Percentiles rank a stretch among this genome's conserved stretches.
phyloP scores from a whole-genome alignment of 2,888 invertebrate genomes.

The Chymomyza caudatula region DNA sequence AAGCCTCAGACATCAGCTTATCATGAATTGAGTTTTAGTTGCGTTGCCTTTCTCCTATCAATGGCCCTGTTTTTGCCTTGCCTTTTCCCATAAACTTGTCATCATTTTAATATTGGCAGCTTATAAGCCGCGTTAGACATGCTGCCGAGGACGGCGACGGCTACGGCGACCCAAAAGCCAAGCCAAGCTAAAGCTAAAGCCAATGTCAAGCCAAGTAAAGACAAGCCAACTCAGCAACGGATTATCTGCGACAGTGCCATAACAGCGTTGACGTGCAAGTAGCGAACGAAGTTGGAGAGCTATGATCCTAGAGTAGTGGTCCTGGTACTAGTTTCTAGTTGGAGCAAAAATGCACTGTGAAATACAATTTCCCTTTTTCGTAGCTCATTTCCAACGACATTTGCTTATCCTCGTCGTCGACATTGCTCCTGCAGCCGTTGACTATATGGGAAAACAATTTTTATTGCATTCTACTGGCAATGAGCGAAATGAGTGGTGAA shows the following conservation, averaged over 20 bases:
- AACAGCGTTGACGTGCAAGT: conserved; percentile 56
- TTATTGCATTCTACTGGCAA: conserved; percentile 70
- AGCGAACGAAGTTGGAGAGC: conserved; percentile 1
- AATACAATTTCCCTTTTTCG: conserved; percentile 71
- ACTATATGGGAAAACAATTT: conserved; percentile 68
- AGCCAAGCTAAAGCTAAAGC: conserved; percentile 46
- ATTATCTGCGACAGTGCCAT: conserved; percentile 67
- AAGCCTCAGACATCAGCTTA: conserved; percentile 59
- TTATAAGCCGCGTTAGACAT: conserved; percentile 68
- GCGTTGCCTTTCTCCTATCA: conserved; percentile 18
- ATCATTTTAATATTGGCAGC: conserved; percentile 73
- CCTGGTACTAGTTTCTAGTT: conserved; percentile 47
- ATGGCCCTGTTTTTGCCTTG: conserved; percentile 11
- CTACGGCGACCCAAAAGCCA: conserved; percentile 18
- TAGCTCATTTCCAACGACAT: conserved; percentile 72
- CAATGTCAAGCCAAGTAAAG: conserved; percentile 73
- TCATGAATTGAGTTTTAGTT: conserved; percentile 67
- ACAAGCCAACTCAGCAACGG: conserved; percentile 72
- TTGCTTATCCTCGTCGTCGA: conserved; percentile 56
- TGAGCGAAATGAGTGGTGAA: conserved; percentile 56
- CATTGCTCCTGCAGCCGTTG: conserved; percentile 6
- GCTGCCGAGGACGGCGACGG: neutral
- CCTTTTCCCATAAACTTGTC: conserved; percentile 61
- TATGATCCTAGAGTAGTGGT: neutral
- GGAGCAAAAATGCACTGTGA: conserved; percentile 62